These are phyloP conservation scores for Gymnoscopelus braueri DNA, from an alignment of 2,797 vertebrate species.

Conservation along the genomic window DNA sequence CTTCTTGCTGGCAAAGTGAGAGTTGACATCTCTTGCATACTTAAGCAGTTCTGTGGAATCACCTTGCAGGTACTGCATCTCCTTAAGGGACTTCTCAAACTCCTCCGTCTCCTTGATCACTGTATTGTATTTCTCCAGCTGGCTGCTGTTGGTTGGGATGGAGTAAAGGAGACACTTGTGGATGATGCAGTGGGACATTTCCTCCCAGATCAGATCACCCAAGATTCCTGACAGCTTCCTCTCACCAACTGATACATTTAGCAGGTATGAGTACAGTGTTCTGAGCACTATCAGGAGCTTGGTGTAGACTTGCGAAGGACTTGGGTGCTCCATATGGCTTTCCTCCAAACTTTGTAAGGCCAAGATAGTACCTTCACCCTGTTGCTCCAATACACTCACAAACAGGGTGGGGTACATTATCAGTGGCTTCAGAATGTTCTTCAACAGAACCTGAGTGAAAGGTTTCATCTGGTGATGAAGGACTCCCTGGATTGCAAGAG, in stretches of 20 bases:
- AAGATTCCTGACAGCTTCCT: constrained; percentile 84
- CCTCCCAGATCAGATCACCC: constrained; percentile 91
- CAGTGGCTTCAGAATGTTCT: constrained; percentile 89
- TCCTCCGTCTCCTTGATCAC: constrained; percentile 93
- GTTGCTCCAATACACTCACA: constrained; percentile 77
- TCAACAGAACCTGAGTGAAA: constrained; percentile 92
- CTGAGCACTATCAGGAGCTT: constrained; percentile 88
- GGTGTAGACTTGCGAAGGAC: constrained; percentile 87
- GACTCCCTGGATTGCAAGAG: constrained; percentile 89
- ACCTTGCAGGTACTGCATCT: constrained; percentile 86
- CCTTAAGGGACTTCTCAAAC: constrained; percentile 89
- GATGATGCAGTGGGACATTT: constrained; percentile 91
- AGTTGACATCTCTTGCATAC: constrained; percentile 93
- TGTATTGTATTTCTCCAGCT: constrained; percentile 90
- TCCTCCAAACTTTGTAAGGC: constrained; percentile 77
- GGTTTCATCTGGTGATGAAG: constrained; percentile 88
- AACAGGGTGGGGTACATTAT: constrained; percentile 82
- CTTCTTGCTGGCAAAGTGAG: constrained; percentile 96
- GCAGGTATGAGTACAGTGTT: constrained; percentile 85
- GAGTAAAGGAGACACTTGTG: constrained; percentile 91
- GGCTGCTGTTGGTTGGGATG: constrained; percentile 91
- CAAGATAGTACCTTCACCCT: constrained; percentile 74
- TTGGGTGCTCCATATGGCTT: constrained; percentile 73
- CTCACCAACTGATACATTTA: constrained; percentile 82
- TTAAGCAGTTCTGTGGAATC: constrained; percentile 90